These are phyloP conservation scores for Porphyrio hochstetteri DNA, from an alignment of 2,113 vertebrate species.

Conservation along the genomic window DNA sequence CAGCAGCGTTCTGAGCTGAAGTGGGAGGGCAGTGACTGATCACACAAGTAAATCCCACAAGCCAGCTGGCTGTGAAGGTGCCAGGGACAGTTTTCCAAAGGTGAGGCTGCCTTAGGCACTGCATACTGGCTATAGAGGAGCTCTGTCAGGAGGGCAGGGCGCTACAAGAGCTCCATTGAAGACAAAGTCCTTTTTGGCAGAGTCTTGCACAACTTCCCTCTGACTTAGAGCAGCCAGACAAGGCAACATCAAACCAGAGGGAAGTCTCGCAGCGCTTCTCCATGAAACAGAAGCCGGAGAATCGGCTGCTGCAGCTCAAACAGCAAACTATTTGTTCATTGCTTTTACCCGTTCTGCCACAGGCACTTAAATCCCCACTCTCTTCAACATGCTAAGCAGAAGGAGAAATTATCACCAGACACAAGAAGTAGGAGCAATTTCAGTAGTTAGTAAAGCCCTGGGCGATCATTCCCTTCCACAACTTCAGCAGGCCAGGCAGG, in stretches of 20 bases:
- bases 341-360: neutral
- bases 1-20: neutral
- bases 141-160: neutral
- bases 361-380: neutral
- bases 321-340: neutral
- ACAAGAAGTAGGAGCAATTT: neutral
- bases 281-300: neutral
- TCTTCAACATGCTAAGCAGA: neutral
- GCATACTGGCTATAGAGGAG: fast-evolving
- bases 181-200: neutral
- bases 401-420: neutral
- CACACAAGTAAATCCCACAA: neutral
- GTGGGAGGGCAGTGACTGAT: neutral
- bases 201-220: neutral
- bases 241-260: conserved; percentile 23
- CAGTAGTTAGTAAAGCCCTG: neutral
- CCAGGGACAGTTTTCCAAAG: neutral
- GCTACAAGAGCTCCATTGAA: neutral
- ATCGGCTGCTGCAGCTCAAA: neutral
- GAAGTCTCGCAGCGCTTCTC: neutral
- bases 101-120: neutral
- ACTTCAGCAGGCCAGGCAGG: neutral
- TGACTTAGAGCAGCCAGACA: conserved; percentile 25
- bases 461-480: neutral
- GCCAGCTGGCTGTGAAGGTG: neutral